Conservation (phyloP, 2,888 invertebrate genomes). For the Anthophora plumipes region DNA sequence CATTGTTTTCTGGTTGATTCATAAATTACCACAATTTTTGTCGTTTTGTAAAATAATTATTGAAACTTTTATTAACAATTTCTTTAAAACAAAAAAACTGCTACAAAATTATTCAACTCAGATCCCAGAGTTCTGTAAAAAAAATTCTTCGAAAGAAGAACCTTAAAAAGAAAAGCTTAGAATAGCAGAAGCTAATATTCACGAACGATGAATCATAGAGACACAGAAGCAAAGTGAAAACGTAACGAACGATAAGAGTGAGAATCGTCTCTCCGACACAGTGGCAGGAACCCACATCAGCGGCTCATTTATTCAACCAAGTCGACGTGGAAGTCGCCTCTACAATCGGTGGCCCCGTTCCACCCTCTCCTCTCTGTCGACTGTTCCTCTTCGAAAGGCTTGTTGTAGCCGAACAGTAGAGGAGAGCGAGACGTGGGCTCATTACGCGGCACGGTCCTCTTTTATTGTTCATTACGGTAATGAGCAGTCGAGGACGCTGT, state of each 20-base stretch:
- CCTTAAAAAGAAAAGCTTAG: too few species aligned
- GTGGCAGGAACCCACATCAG: conserved; percentile 35
- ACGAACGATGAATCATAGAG: too few species aligned
- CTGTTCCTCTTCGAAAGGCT: conserved; percentile 15
- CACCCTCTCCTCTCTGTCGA: conserved; percentile 35
- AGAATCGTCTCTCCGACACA: neutral
- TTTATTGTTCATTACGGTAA: conserved; percentile 81
- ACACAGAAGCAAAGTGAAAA: neutral
- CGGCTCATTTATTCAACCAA: conserved; percentile 45
- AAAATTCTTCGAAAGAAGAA: too few species aligned
- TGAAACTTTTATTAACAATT: too few species aligned
- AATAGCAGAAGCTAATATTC: too few species aligned
- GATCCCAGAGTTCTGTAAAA: too few species aligned
- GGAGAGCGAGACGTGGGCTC: conserved; percentile 71
- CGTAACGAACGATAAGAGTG: neutral
- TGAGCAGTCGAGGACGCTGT: conserved; percentile 69
- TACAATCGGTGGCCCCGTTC: conserved; percentile 31
- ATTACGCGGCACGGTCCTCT: conserved; percentile 70
- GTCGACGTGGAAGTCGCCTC: conserved; percentile 31
- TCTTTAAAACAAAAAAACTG: too few species aligned
- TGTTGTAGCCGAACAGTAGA: neutral
- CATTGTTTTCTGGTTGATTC: too few species aligned
- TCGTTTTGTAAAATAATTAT: too few species aligned
- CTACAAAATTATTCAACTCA: too few species aligned
- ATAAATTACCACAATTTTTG: too few species aligned